Base-by-base conservation (phyloP, 1,140 invertebrate genomes). In the Ganaspis sp. region DNA sequence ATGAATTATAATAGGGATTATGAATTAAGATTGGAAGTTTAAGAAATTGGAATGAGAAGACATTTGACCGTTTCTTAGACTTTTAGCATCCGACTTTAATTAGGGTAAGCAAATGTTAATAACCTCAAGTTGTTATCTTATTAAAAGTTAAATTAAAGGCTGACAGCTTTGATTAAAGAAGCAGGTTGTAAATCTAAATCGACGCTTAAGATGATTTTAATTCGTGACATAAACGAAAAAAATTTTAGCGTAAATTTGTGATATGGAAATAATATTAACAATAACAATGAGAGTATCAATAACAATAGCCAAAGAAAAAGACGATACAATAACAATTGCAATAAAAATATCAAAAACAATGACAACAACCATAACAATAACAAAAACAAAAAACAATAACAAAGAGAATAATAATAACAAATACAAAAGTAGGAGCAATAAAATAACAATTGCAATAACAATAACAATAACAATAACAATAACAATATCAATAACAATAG, bases 61-160 rank as follows among this genome's bases (percentile, higher is more conserved):
- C 11, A 64, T 15, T 64, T 6, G 11, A 3, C 21, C 23, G 23
- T 64, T 64, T 64, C 26, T 64, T 29, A 64, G 23, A 29, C 9
- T 29, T 64, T 15, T 15, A 26, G 29, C 54, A 64, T 64, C 11
- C 23, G 23, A 29, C 54, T 64, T n/a, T 64, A 29, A 64, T 64
- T 64, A 64, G 54, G 23, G 9, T 64, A 9, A 21, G 26, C 54
- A 64, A 64, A 64, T 29, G 54, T 64, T 64, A 64, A 64, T 64
- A 64, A 64, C 1, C 45, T 15, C 23, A 64, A 29, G 54, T 64
- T 29, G 26, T 64, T 64, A 64, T 64, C 54, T 29, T 64, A 64
- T 64, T n/a, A 64, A 64, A 29, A 64, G 11, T 64, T 29, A 64
- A 64, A 29, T 26, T 29, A 26, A 64, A 29, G 54, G 23, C 26